Evolutionary conservation across 1,140 invertebrate species (phyloP).

Genomic region (Zaprionus kolodkinae): DNA sequence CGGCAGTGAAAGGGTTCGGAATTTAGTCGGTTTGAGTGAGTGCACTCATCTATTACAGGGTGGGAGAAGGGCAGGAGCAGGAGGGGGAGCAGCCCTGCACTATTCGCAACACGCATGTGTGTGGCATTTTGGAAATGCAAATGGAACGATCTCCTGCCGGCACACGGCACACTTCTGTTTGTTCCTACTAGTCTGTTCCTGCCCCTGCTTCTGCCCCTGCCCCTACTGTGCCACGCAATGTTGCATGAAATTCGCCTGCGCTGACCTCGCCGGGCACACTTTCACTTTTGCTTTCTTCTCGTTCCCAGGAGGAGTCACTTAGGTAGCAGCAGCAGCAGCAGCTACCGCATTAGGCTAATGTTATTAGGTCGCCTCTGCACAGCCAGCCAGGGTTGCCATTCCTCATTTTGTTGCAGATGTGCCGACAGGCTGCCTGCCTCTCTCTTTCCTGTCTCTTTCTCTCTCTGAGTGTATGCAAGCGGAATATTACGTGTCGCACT

Average conservation of each 20-base stretch:
- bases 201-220: background rate
- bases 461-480: slow-evolving; percentile 39
- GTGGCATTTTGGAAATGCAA: slow-evolving; percentile 58
- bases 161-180: slow-evolving; percentile 59
- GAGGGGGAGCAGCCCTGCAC: slow-evolving; percentile 1
- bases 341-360: slow-evolving; percentile 58
- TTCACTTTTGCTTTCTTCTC: slow-evolving; percentile 41
- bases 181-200: background rate
- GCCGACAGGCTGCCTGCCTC: slow-evolving; percentile 57
- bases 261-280: slow-evolving; percentile 67
- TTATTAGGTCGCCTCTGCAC: slow-evolving; percentile 58
- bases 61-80: too few species aligned
- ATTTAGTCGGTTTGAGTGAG: slow-evolving; percentile 82
- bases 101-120: slow-evolving; percentile 32
- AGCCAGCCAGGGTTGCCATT: slow-evolving; percentile 40
- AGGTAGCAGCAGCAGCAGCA: slow-evolving; percentile 35
- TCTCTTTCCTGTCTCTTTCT: slow-evolving; percentile 8
- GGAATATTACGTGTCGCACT: slow-evolving; percentile 74
- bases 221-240: slow-evolving; percentile 57
- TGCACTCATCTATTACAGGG: slow-evolving; percentile 73
- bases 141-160: slow-evolving; percentile 58
- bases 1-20: slow-evolving; percentile 44
- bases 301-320: slow-evolving; percentile 19
- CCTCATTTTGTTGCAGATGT: slow-evolving; percentile 75
- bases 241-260: slow-evolving; percentile 70